Base-by-base conservation (phyloP, 2,113 vertebrate species). In the Ciconia stormi region DNA sequence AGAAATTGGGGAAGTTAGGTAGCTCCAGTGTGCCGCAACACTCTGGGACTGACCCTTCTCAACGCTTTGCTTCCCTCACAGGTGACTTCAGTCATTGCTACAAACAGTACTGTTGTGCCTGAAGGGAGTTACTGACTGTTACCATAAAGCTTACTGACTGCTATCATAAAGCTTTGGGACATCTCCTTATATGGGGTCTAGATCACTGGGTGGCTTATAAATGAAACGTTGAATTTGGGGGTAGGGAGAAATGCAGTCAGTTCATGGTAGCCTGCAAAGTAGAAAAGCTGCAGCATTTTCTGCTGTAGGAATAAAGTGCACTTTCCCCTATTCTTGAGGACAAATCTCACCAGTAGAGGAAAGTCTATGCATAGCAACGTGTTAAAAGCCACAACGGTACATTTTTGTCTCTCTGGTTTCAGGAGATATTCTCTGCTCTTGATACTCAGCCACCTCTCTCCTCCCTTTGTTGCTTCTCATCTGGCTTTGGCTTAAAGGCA, bases 311-410 rank as follows among this genome's bases (percentile, higher is more conserved):
- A 47, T 53, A 47, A 49, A 59, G 34, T 16, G 4, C 11, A 16
- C 9, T 82, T 74, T 59, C 23, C 4, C 49, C 21, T 89, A 10
- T 21, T 63, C 50, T 86, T 76, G 25, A 49, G 58, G 16, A 11
- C 9, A 76, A 27, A 86, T 72, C 34, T 76, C 44, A 69, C 14
- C 26, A 53, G 25, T 25, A 58, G 72, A 71, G 13, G 13, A n/a
- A 87, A 49, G 32, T n/a, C 27, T 42, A 6, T 19, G 42, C 3
- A 25, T 8, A 10, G 3, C 14, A 72, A 53, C 0, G 1, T 21
- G 13, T 49, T 82, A 46, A 66, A 87, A 73, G 9, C 18, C 13
- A 30, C 40, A 61, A 11, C 5, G 30, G 5, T 13, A 61, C 19
- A 10, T 69, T 70, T 87, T 38, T 81, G 7, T 44, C 16, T 69